Base-by-base conservation (phyloP, 2,888 invertebrate species). In the Villa cingulata region DNA sequence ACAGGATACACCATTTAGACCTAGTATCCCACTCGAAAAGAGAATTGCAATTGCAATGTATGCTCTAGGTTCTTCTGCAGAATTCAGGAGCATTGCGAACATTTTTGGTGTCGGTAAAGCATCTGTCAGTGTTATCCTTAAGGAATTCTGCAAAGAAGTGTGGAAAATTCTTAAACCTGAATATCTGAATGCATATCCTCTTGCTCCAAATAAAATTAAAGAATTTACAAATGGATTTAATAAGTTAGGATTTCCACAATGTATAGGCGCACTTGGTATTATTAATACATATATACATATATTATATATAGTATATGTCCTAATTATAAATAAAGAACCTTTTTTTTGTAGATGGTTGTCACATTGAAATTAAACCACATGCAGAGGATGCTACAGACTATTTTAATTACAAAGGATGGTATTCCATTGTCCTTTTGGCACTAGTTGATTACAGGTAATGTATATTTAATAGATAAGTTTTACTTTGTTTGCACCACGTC, bases 181-280 rank as follows among this genome's bases (percentile, higher is more conserved):
- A 10, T 48, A 41, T 19, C 4, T 48, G 14, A 37, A 16, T 14
- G 43, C 17, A 5, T 49, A 46, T 34, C 49, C 49, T 10, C 41
- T 38, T 9, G 39, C 42, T 2, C 9, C 23, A 14, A 43, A 32
- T n/a, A 23, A 16, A n/a, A 16, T 49, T 3, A 32, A 42, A 29
- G 43, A 45, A 36, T 37, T 18, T 38, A 20, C 43, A n/a, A 9
- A 15, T 4, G 46, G 49, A 1, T 49, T 49, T 19, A 40, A 42
- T 10, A 3, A 18, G 36, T 7, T 45, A 20, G 49, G 46, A 12
- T 32, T 49, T 36, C 45, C 48, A 2, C 45, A 48, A 32, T 45
- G 41, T 36, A 23, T 38, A 27, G 45, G 48, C 7, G 37, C 37
- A 9, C 5, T 48, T 3, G 45, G 44, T 43, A 37, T n/a, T n/a